A percentile compares a stretch with the other conserved stretches of the same genome.
Evolutionary conservation across 2,113 vertebrate species (phyloP).

Genomic region (Brachypteracias leptosomus): DNA sequence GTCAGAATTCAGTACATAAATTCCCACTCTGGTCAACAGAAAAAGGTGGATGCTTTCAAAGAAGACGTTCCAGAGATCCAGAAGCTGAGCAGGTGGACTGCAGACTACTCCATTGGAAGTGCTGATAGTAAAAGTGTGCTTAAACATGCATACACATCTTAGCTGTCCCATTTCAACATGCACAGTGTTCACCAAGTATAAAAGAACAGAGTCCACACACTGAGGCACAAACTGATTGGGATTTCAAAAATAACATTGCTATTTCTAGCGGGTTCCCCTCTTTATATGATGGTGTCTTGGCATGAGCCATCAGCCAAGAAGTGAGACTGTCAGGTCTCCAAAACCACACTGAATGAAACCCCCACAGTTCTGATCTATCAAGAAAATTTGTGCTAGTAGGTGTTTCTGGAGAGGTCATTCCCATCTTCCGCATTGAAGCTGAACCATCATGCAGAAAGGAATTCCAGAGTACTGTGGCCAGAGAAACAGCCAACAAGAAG

Average conservation of each 20-base stretch:
- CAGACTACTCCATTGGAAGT: background rate
- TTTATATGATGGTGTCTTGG: no score
- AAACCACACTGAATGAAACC: background rate
- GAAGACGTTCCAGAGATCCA: background rate
- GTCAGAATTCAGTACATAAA: background rate
- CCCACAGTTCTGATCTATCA: background rate
- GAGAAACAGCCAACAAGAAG: background rate
- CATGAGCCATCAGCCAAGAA: background rate
- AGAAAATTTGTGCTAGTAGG: background rate
- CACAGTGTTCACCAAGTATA: background rate
- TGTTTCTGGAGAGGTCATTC: background rate
- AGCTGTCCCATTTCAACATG: background rate
- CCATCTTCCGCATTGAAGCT: background rate
- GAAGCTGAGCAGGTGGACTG: background rate
- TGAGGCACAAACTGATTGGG: background rate
- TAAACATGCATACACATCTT: fast-evolving
- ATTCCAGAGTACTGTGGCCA: background rate
- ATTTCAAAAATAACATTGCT: background rate
- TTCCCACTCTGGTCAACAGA: background rate
- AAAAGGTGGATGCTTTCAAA: background rate
- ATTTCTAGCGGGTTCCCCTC: background rate
- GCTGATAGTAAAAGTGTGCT: background rate
- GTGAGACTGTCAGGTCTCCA: background rate
- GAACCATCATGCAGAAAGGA: background rate
- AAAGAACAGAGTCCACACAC: background rate